phyloP scores from a whole-genome alignment of 2,888 invertebrate species.

The Hipparchia semele region DNA sequence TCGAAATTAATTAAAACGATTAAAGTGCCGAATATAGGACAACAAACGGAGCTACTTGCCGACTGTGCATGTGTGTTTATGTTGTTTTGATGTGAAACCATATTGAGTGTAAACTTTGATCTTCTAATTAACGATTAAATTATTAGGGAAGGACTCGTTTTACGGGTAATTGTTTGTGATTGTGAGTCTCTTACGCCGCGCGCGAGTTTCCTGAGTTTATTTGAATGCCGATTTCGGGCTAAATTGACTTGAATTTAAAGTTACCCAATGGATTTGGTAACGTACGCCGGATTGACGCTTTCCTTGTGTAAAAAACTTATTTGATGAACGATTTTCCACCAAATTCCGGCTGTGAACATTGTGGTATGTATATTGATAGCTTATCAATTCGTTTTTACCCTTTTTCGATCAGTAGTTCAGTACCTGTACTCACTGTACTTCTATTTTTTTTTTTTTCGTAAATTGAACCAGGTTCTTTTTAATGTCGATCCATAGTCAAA shows the following conservation, averaged over 20 bases:
- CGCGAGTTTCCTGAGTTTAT: slow-evolving; percentile 25
- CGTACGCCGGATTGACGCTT: slow-evolving; percentile 37
- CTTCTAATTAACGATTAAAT: slow-evolving; percentile 14
- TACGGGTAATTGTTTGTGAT: slow-evolving; percentile 37
- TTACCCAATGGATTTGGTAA: slow-evolving; percentile 41
- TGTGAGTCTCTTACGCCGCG: slow-evolving; percentile 32
- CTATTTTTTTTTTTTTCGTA: neutral
- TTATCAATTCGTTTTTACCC: slow-evolving; percentile 9
- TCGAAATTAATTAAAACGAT: slow-evolving; percentile 35
- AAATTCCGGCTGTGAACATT: slow-evolving; percentile 40
- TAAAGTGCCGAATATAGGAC: slow-evolving; percentile 34
- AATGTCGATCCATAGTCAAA: slow-evolving; percentile 19
- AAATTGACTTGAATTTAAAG: slow-evolving; percentile 39
- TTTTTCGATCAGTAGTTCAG: neutral
- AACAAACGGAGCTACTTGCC: slow-evolving; percentile 28
- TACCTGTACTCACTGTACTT: too few relatives aligned
- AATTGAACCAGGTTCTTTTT: slow-evolving; percentile 9
- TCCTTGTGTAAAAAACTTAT: slow-evolving; percentile 35
- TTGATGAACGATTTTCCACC: slow-evolving; percentile 41
- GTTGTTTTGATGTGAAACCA: slow-evolving; percentile 16
- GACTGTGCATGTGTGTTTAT: slow-evolving; percentile 25
- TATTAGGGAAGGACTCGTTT: slow-evolving; percentile 4
- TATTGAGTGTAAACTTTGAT: slow-evolving; percentile 1
- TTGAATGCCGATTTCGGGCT: slow-evolving; percentile 27
- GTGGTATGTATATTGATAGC: slow-evolving; percentile 41